Percentiles rank a stretch among this genome's conserved stretches.
phyloP scores from a whole-genome alignment of 2,113 vertebrate genomes.

The Hystrix brachyura region DNA sequence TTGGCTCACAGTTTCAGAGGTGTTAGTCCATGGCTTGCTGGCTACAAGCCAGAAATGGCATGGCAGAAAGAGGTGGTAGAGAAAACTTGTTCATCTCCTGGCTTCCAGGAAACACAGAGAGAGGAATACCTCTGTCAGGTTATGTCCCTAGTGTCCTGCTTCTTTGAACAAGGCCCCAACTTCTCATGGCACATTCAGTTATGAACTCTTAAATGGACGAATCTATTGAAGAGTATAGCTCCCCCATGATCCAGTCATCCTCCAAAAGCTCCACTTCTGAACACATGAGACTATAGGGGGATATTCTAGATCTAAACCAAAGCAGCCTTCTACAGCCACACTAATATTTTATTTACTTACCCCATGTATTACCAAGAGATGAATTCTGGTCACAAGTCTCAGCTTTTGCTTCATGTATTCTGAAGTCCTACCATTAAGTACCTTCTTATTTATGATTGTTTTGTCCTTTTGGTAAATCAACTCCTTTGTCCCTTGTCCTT shows the following conservation, averaged over 20 bases:
- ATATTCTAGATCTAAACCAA: neutral
- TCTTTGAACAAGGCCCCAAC: neutral
- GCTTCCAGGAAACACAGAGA: neutral
- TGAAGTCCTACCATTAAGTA: neutral
- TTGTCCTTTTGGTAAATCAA: neutral
- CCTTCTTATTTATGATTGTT: neutral
- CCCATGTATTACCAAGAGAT: neutral
- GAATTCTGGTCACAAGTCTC: neutral
- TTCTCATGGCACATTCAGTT: neutral
- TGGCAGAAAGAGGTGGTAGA: neutral
- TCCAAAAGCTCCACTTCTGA: neutral
- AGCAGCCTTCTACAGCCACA: neutral
- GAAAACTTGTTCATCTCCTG: neutral
- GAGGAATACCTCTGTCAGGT: neutral
- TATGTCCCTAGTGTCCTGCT: neutral
- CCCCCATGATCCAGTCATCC: neutral
- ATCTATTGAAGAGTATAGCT: neutral
- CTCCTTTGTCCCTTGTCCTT: neutral
- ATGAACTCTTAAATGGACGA: neutral
- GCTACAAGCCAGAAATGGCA: neutral
- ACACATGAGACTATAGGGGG: neutral
- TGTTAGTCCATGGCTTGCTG: neutral
- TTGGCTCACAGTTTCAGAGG: neutral
- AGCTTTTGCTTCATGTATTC: neutral
- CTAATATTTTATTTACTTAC: neutral